phyloP scores from a whole-genome alignment of 1,140 invertebrate species.

The Helicoverpa zea region DNA sequence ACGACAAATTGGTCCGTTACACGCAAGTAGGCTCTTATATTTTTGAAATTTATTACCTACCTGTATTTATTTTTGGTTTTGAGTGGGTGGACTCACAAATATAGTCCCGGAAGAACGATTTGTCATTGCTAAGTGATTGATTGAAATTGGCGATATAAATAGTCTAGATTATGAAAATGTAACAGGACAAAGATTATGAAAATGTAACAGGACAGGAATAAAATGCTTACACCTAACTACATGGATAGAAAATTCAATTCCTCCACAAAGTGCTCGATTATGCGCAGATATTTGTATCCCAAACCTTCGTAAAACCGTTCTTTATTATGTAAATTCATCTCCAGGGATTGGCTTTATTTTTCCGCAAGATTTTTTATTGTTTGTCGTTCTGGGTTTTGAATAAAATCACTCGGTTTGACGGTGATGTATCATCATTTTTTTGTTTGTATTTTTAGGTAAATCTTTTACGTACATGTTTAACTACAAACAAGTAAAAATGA shows the following conservation, averaged over 20 bases:
- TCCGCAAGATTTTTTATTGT: constrained; percentile 49
- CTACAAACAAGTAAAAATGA: neutral
- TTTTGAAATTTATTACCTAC: too few species aligned
- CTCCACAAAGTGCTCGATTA: constrained; percentile 65
- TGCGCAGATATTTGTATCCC: constrained; percentile 68
- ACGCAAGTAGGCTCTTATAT: too few species aligned
- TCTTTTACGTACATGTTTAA: too few species aligned
- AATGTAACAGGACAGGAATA: neutral
- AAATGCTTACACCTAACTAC: neutral
- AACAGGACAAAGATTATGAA: too few species aligned
- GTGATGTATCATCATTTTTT: constrained; percentile 1
- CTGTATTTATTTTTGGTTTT: too few species aligned
- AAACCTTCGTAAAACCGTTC: constrained; percentile 60
- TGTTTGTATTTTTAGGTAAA: neutral
- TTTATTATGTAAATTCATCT: constrained; percentile 74
- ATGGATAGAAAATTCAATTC: constrained; percentile 64
- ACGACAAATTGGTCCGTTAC: too few species aligned
- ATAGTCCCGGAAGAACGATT: too few species aligned
- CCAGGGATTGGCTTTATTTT: constrained; percentile 62
- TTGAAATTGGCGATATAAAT: too few species aligned
- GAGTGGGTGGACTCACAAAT: too few species aligned
- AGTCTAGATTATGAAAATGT: too few species aligned
- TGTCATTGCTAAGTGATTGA: too few species aligned
- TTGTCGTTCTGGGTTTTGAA: constrained; percentile 27
- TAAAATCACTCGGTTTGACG: constrained; percentile 9